phyloP scores from a whole-genome alignment of 2,113 vertebrate species.

The Oceanodroma tethys region DNA sequence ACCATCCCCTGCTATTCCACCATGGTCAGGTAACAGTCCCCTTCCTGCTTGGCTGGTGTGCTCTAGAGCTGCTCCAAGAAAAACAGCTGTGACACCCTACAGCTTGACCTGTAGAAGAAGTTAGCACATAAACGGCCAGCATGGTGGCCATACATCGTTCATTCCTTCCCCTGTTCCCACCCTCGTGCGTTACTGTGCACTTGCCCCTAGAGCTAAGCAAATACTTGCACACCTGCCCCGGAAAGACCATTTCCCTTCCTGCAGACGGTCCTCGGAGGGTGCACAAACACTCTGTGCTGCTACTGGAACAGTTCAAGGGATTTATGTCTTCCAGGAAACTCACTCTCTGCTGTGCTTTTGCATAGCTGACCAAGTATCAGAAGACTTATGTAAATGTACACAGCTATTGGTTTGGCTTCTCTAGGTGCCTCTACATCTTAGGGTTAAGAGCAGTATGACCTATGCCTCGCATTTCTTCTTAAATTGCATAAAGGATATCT shows the following conservation, averaged over 20 bases:
- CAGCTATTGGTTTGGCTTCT: not conserved
- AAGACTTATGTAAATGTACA: not conserved
- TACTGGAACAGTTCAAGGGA: not conserved
- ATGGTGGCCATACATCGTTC: rapidly evolving
- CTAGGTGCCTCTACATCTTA: not conserved
- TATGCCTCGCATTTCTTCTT: not conserved
- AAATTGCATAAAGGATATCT: not conserved
- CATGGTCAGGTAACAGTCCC: not conserved
- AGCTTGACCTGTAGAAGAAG: not conserved
- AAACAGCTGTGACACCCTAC: not conserved
- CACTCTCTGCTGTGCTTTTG: not conserved
- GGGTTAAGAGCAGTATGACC: not conserved
- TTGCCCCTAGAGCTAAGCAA: not conserved
- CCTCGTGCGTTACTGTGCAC: not conserved
- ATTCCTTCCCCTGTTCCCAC: not conserved
- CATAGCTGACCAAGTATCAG: not conserved
- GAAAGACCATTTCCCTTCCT: not conserved
- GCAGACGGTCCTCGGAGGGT: not conserved
- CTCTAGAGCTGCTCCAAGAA: not conserved
- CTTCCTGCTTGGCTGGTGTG: not conserved
- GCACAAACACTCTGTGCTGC: not conserved
- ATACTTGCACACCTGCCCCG: not conserved
- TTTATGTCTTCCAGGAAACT: not conserved
- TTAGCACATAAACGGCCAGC: not conserved
- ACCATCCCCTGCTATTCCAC: not conserved